Base-by-base conservation (phyloP, 2,113 vertebrate genomes). In the Gadus chalcogrammus region DNA sequence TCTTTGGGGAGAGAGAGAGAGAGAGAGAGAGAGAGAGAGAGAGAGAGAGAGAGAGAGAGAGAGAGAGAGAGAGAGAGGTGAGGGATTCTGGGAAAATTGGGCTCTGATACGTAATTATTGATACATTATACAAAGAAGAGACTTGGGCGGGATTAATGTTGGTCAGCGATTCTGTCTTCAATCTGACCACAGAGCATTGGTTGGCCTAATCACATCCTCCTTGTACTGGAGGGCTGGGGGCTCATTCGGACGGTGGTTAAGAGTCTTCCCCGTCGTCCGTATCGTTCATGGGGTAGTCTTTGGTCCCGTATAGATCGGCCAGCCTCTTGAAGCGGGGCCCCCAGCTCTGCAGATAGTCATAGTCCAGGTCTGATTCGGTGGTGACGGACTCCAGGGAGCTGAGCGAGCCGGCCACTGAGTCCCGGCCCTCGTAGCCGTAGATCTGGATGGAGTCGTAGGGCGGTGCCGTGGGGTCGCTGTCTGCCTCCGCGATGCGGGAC, bases 261-360 rank as follows among this genome's bases (percentile, higher is more conserved):
- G 95, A 98, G 92, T 89, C 87, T 17, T 89, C 87, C 1, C 59
- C 81, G 1, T 88, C 87, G 8, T 87, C 85, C 1, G 5, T 79
- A 24, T 89, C 86, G 0, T 85, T 48, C 59, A 82, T 12, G 67
- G 67, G 79, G 93, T 94, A 94, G 93, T 99, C 96, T 98, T 98
- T 98, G 93, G 95, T 96, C 90, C 97, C 97, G 70, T 99, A 99
- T 83, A 99, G 95, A 91, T 99, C 97, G 38, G 97, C 97, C 90
- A 99, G 93, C 94, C 95, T 97, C 94, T 95, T 98, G 93, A 99
- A 99, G 64, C 97, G 93, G 64, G 97, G 97, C 87, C 97, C 97
- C 97, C 97, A 99, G 20, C 95, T 98, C 90, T 98, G 96, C 93
- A 99, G 95, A 93, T 99, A 99, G 91, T 99, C 97, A 67, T 99